Base-by-base conservation (phyloP, 2,888 invertebrate species). In the Prosapia bicincta region DNA sequence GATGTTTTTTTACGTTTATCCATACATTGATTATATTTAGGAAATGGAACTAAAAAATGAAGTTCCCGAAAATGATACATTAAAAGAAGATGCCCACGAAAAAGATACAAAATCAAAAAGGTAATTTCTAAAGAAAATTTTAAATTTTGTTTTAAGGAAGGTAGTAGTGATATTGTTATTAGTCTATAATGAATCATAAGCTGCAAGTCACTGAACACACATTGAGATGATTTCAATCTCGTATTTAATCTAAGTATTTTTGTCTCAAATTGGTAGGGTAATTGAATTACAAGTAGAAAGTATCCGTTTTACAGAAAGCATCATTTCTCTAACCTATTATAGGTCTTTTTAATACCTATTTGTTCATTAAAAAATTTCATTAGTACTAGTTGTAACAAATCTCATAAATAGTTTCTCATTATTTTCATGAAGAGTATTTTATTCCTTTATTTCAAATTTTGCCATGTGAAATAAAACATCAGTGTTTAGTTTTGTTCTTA, bases 31-130 rank as follows among this genome's bases (percentile, higher is more conserved):
- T 54, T 54, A 10, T 54, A 38, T 20, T 54, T 54, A 54, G 54
- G 32, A 72, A 72, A 76, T 76, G 76, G 76, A 76, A 66, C 9
- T 70, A 15, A 73, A 76, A 67, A 66, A 66, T 20, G 76, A 85
- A 81, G 82, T 84, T 81, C 82, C 84, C 80, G 85, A 87, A 81
- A 85, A 85, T 82, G 85, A 86, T 81, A 83, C 83, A 79, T 84
- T 86, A 83, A 84, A 86, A 80, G 86, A 86, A 80, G 87, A 86
- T 81, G 85, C 84, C 82, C 83, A 84, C 76, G 86, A 86, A 72
- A 85, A 85, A 81, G 86, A 86, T 81, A 83, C 83, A 26, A 85
- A 85, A 82, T 84, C 84, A 74, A 87, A 87, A 83, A 87, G 88
- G 88, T 88, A 83, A 54, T 26, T 25, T 30, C 38, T 38, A 38